Evolutionary conservation across 2,888 invertebrate species (phyloP).

Genomic region (Lasioglossum oenotherae): DNA sequence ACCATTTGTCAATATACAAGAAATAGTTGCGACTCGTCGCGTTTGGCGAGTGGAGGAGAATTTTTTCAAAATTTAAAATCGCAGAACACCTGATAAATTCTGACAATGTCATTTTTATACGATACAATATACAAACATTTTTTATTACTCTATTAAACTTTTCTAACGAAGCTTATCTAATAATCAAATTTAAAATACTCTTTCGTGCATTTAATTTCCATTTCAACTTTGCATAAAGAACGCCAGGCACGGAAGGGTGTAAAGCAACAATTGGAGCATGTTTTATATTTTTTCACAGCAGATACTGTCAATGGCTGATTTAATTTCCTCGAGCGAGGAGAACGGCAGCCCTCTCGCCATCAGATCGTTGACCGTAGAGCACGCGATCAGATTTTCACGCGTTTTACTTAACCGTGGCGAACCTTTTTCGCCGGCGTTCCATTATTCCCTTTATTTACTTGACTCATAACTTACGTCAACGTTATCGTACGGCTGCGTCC

Average conservation of each 20-base stretch:
- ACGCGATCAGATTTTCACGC: conserved; percentile 35
- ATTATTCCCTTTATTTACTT: conserved; percentile 60
- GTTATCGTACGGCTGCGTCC: conserved; percentile 57
- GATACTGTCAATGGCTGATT: conserved; percentile 9
- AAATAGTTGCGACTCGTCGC: neutral
- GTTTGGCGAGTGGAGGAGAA: neutral
- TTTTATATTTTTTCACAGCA: neutral
- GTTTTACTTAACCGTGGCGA: neutral
- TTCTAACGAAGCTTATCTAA: neutral
- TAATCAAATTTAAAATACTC: neutral
- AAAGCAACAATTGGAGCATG: neutral
- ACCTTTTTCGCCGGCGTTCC: conserved; percentile 34
- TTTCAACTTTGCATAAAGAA: neutral
- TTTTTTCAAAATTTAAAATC: neutral
- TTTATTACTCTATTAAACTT: neutral
- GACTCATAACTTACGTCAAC: conserved; percentile 55
- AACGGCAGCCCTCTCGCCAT: conserved; percentile 23
- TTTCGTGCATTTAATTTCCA: neutral
- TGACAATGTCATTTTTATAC: neutral
- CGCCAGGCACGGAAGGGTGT: neutral
- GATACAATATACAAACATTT: neutral
- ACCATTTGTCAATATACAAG: neutral
- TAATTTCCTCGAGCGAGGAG: conserved; percentile 32
- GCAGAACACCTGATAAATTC: neutral
- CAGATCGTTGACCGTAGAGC: conserved; percentile 25